phyloP scores from a whole-genome alignment of 2,888 invertebrate genomes.

The Sturmia bella region DNA sequence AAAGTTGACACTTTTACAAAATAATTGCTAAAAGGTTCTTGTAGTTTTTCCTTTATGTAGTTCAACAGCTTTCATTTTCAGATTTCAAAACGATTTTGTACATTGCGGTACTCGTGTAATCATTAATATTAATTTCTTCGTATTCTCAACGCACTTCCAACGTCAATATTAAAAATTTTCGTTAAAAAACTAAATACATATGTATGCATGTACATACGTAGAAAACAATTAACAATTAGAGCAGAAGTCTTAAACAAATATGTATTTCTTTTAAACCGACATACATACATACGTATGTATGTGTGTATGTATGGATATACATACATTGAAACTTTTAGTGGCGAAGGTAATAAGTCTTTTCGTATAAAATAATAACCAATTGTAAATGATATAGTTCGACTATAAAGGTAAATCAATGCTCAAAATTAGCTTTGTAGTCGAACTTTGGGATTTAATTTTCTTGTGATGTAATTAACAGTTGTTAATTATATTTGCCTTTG shows the following conservation, averaged over 20 bases:
- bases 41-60: constrained; percentile 41
- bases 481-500: too few relatives aligned
- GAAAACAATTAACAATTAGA: constrained; percentile 59
- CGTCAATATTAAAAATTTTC: constrained; percentile 11
- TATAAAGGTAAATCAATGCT: too few relatives aligned
- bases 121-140: background rate
- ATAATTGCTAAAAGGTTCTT: constrained; percentile 23
- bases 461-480: too few relatives aligned
- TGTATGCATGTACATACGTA: constrained; percentile 10
- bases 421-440: too few relatives aligned
- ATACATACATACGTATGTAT: background rate
- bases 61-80: constrained; percentile 65
- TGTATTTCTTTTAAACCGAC: too few relatives aligned
- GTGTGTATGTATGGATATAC: too few relatives aligned
- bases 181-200: constrained; percentile 1
- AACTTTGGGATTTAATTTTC: too few relatives aligned
- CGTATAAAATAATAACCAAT: too few relatives aligned
- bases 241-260: constrained; percentile 51
- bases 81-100: constrained; percentile 3
- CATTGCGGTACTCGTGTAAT: constrained; percentile 1
- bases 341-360: constrained; percentile 22
- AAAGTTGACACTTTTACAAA: background rate
- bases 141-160: constrained; percentile 21
- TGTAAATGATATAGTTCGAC: too few relatives aligned
- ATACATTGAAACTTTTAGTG: background rate